A percentile compares a stretch with the other conserved stretches of the same genome.
Evolutionary conservation across 2,113 vertebrate species (phyloP).

Genomic region (Ifrita kowaldi): DNA sequence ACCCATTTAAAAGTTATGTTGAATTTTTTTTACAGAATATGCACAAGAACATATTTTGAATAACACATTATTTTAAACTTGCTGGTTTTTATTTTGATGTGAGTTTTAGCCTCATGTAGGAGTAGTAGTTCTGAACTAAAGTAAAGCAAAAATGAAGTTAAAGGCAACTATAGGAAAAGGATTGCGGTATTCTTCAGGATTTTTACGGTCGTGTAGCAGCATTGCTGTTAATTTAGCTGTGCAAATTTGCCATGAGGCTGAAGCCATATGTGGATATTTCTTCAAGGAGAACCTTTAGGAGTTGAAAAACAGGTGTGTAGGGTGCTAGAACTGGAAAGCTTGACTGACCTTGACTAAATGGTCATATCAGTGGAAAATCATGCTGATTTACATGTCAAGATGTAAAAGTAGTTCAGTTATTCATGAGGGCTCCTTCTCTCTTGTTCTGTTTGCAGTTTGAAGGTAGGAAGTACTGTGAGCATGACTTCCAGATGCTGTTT

Average conservation of each 20-base stretch:
- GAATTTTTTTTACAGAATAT: neutral
- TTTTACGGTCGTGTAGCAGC: neutral
- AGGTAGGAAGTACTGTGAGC: conserved; percentile 80
- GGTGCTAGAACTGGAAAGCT: neutral
- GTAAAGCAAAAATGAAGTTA: neutral
- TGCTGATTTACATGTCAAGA: neutral
- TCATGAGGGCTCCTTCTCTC: neutral
- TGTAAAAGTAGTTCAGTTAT: neutral
- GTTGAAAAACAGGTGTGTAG: neutral
- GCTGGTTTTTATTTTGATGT: neutral
- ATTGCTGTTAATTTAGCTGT: neutral
- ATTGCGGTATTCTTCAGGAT: neutral
- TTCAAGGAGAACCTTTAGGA: neutral
- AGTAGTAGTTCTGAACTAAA: neutral
- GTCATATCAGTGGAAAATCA: neutral
- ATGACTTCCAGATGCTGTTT: conserved; percentile 82
- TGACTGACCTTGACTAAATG: neutral
- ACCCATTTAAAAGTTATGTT: neutral
- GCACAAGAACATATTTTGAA: neutral
- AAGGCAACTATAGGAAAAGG: neutral
- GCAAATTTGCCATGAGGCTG: neutral
- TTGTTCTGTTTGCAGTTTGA: conserved; percentile 69
- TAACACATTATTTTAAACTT: neutral
- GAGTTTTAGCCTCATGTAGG: neutral
- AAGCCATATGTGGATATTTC: neutral